These are phyloP conservation scores for Gymnocheta viridis DNA, from an alignment of 2,888 invertebrate genomes.

Conservation along the genomic window DNA sequence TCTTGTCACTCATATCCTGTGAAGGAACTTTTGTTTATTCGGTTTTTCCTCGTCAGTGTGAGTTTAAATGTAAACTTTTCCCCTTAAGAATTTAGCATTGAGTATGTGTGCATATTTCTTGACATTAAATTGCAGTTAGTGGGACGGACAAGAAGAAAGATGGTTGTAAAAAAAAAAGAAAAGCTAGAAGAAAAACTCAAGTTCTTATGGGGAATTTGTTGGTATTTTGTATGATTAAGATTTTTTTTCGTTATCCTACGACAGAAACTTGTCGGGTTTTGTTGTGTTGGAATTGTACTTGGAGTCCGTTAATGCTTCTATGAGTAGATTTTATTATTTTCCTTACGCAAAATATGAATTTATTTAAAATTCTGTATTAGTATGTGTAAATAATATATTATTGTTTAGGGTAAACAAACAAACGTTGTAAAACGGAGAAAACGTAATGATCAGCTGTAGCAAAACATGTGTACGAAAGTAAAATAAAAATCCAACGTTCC, in stretches of 20 bases:
- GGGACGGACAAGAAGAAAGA: conserved; percentile 33
- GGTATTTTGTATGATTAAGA: conserved; percentile 22
- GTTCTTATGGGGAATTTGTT: conserved; percentile 35
- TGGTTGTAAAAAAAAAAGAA: conserved; percentile 2
- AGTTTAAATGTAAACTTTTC: conserved; percentile 7
- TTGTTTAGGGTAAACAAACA: no score
- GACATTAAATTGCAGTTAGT: conserved; percentile 32
- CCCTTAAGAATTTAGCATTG: not conserved
- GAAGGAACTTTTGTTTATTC: conserved; percentile 29
- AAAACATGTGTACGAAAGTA: no score
- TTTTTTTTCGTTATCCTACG: conserved; percentile 6
- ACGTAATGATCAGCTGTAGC: no score
- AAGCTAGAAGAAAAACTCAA: conserved; percentile 22
- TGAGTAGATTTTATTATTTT: not conserved
- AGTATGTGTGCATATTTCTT: not conserved
- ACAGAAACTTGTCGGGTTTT: conserved; percentile 30
- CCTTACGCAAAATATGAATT: not conserved
- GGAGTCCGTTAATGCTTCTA: not conserved
- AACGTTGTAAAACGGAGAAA: no score
- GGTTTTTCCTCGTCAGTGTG: not conserved
- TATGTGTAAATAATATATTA: not conserved
- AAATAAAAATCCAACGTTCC: no score
- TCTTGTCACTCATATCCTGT: conserved; percentile 58
- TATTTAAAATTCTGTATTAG: not conserved
- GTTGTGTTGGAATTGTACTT: conserved; percentile 1